Percentiles rank a stretch among this genome's conserved stretches.
Conservation (phyloP, 2,888 invertebrate genomes). For the Mantis religiosa region DNA sequence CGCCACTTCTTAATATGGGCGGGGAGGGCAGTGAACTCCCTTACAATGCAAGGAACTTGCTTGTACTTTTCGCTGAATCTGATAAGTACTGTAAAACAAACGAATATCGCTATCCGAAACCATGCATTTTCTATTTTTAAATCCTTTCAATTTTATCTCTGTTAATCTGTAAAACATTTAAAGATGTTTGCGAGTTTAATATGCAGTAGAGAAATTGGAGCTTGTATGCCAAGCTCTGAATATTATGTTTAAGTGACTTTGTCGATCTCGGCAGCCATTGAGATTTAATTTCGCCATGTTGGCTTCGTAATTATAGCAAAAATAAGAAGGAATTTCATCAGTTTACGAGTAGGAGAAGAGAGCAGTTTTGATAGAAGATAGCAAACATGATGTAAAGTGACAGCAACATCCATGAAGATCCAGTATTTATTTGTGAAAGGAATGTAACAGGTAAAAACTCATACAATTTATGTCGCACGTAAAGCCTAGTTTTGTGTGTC, state of each 20-base stretch:
- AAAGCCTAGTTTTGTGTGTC: slow-evolving; percentile 19
- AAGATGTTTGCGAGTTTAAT: background rate
- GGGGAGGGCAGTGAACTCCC: background rate
- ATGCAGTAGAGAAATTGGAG: background rate
- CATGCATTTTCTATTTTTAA: background rate
- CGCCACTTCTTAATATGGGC: background rate
- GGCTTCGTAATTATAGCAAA: background rate
- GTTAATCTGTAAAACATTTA: background rate
- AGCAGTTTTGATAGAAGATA: background rate
- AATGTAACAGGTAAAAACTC: background rate
- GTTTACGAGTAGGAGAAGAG: background rate
- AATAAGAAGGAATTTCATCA: background rate
- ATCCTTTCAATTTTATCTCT: no score
- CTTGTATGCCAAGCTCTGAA: background rate
- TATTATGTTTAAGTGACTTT: background rate
- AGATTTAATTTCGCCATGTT: slow-evolving; percentile 2
- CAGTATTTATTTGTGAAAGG: background rate
- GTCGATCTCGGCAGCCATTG: background rate
- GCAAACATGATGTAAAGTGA: background rate
- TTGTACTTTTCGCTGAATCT: background rate
- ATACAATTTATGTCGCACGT: background rate
- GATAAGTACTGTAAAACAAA: background rate
- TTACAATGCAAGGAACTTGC: background rate
- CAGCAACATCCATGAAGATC: background rate
- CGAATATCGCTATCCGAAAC: background rate